Percentiles rank a stretch among this genome's conserved stretches.
Evolutionary conservation across 2,888 invertebrate species (phyloP).

Genomic region (Diloba caeruleocephala): DNA sequence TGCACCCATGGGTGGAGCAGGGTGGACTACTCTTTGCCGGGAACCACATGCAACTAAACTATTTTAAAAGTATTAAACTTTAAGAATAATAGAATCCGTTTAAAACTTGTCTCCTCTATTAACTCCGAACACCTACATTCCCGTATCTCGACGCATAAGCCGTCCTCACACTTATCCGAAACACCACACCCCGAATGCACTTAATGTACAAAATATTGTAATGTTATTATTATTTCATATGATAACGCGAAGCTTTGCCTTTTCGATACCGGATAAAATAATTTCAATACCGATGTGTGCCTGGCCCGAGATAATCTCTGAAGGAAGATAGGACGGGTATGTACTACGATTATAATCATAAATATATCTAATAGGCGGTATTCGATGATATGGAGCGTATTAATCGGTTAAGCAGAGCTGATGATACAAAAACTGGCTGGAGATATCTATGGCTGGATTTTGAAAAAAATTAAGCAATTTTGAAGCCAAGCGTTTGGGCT

Average conservation of each 20-base stretch:
- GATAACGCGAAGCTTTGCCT: constrained; percentile 75
- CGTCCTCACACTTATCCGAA: constrained; percentile 75
- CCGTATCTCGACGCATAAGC: constrained; percentile 74
- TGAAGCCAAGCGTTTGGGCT: too few relatives aligned
- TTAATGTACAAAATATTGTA: constrained; percentile 87
- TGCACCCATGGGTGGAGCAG: too few relatives aligned
- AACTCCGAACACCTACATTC: constrained; percentile 52
- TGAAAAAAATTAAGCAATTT: background rate
- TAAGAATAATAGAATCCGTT: too few relatives aligned
- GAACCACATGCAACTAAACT: too few relatives aligned
- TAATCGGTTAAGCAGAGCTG: constrained; percentile 52
- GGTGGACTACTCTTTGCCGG: too few relatives aligned
- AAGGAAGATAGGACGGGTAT: constrained; percentile 57
- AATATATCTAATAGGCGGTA: constrained; percentile 54
- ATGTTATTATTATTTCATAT: constrained; percentile 85
- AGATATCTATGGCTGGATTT: background rate
- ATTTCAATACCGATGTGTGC: constrained; percentile 76
- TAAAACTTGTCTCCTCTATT: constrained; percentile 50
- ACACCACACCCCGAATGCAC: constrained; percentile 80
- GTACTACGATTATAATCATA: constrained; percentile 62
- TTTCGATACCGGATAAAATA: constrained; percentile 77
- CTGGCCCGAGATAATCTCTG: constrained; percentile 70
- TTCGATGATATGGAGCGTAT: constrained; percentile 37
- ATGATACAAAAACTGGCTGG: constrained; percentile 1
- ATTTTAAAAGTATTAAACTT: too few relatives aligned